Evolutionary conservation across 2,113 vertebrate genomes (phyloP).

Genomic region (Rhodinocichla rosea): DNA sequence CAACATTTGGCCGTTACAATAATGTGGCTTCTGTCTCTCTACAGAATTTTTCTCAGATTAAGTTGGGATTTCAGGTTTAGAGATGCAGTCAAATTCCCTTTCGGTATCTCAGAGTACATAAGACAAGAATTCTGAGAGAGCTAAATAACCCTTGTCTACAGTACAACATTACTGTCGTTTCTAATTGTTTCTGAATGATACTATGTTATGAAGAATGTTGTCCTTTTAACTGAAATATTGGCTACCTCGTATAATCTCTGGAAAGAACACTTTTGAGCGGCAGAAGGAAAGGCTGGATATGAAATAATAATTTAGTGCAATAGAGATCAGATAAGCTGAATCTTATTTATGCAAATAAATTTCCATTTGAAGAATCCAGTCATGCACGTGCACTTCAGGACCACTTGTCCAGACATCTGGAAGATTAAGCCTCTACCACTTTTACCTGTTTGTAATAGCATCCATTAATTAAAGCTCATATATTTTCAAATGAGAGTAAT

Average conservation of each 20-base stretch:
- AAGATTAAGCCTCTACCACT: not conserved
- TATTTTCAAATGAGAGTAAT: not conserved
- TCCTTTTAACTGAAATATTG: not conserved
- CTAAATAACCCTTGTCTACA: not conserved
- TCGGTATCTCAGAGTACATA: not conserved
- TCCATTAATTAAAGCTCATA: not conserved
- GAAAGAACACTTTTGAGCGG: not conserved
- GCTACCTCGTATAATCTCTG: not conserved
- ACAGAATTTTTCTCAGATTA: not conserved
- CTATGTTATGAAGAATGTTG: not conserved
- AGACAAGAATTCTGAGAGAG: not conserved
- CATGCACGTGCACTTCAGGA: fast-evolving
- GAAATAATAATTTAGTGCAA: not conserved
- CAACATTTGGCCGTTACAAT: not conserved
- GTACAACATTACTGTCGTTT: not conserved
- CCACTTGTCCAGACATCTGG: not conserved
- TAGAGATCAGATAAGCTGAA: not conserved
- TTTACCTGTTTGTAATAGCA: not conserved
- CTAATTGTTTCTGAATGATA: not conserved
- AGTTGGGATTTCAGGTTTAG: not conserved
- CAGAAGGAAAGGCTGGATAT: not conserved
- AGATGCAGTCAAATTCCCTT: not conserved
- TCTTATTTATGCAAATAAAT: not conserved
- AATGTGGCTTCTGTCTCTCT: not conserved
- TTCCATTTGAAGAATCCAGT: not conserved